phyloP scores from a whole-genome alignment of 2,888 invertebrate species.

The Heliconius charithonia region DNA sequence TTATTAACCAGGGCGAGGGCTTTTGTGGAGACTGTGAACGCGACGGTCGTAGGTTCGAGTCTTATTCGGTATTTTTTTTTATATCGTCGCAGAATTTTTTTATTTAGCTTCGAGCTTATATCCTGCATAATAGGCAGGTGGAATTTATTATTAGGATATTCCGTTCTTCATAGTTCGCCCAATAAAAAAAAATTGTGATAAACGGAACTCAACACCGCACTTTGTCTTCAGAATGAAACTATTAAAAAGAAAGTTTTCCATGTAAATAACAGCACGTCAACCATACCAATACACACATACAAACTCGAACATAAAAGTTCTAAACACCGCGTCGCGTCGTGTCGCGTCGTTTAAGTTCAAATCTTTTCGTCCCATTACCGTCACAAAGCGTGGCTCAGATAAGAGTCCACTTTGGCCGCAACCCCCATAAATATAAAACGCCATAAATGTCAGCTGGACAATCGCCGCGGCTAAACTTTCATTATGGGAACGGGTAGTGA shows the following conservation, averaged over 20 bases:
- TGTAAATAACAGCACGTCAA: too few relatives aligned
- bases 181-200: too few relatives aligned
- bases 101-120: too few relatives aligned
- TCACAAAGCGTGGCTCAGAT: slow-evolving; percentile 36
- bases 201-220: too few relatives aligned
- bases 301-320: neutral
- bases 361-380: slow-evolving; percentile 30
- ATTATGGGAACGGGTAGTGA: slow-evolving; percentile 15
- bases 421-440: slow-evolving; percentile 52
- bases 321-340: slow-evolving; percentile 18
- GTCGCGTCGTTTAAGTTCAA: slow-evolving; percentile 20
- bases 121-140: too few relatives aligned
- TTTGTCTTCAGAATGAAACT: too few relatives aligned
- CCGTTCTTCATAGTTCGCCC: too few relatives aligned
- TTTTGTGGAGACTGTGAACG: neutral
- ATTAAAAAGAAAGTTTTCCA: too few relatives aligned
- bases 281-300: neutral
- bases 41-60: neutral
- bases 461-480: slow-evolving; percentile 32
- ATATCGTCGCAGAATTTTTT: too few relatives aligned
- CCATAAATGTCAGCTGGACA: slow-evolving; percentile 74
- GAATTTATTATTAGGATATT: too few relatives aligned
- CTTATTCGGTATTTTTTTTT: neutral
- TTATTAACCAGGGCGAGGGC: too few relatives aligned
- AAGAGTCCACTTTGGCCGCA: slow-evolving; percentile 33